Evolutionary conservation across 2,113 vertebrate genomes (phyloP).

Genomic region (Abramis brama): DNA sequence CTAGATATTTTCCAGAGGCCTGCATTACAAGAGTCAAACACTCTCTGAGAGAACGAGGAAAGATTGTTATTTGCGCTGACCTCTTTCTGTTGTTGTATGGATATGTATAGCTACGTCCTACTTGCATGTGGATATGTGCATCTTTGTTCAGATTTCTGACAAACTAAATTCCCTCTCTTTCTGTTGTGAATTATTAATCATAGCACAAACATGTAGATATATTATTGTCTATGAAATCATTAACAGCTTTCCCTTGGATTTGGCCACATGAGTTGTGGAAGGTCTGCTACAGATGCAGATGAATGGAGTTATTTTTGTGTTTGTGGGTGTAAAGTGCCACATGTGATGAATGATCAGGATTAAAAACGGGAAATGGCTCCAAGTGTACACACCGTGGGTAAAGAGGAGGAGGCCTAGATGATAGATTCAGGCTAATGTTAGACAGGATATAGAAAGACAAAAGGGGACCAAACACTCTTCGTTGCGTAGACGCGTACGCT

Average conservation of each 20-base stretch:
- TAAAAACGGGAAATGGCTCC: constrained; percentile 25
- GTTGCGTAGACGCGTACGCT: constrained; percentile 42
- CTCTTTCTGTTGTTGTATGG: constrained; percentile 19
- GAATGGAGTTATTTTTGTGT: constrained; percentile 12
- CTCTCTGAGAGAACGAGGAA: constrained; percentile 9
- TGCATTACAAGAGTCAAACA: constrained; percentile 62
- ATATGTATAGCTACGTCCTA: constrained; percentile 2
- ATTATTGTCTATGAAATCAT: constrained; percentile 4
- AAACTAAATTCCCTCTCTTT: not conserved
- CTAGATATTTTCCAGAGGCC: constrained; percentile 76
- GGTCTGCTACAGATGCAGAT: not conserved
- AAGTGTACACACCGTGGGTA: not conserved
- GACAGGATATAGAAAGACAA: constrained; percentile 42
- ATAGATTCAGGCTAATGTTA: constrained; percentile 28
- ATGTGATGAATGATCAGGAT: constrained; percentile 21
- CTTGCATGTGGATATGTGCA: not conserved
- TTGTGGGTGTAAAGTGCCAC: constrained; percentile 24
- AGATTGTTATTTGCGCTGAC: constrained; percentile 28
- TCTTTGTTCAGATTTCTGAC: not conserved
- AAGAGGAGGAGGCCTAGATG: constrained; percentile 7
- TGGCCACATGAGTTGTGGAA: not conserved
- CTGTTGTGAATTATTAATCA: not conserved
- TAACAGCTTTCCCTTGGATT: not conserved
- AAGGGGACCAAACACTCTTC: not conserved
- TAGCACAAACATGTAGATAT: not conserved